Evolutionary conservation across 2,888 invertebrate genomes (phyloP), one percentile per base, ranked within the genome.

Genomic region (Drosophila anceps): DNA sequence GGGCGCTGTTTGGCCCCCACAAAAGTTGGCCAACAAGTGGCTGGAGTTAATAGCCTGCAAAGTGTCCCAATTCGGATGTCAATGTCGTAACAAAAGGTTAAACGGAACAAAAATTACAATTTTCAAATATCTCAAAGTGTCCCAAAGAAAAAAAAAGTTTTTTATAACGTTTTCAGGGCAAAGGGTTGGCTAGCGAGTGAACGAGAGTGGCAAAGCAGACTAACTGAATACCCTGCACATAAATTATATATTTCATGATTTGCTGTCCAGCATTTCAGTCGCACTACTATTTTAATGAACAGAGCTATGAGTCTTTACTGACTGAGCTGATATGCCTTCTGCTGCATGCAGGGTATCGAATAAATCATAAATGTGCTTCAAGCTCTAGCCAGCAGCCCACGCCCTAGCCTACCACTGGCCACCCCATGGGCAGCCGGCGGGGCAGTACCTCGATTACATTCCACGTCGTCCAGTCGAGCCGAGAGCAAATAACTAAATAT

Each of bases 41-140:
- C 50, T 18, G 53, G 37, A 86, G 84, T 86, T 88, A 83, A 88
- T 86, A 77, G 70, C 75, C 78, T 73, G 84, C 69, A 88, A 83
- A 84, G 83, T 85, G 74, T 78, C 69, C 67, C 67, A 61, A 48
- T 72, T 79, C 69, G 72, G 67, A 67, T 81, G 69, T 84, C 81
- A 81, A 73, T 78, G 64, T 67, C 67, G 51, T 50, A 71, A 68
- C 50, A 79, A 80, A 80, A 77, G 67, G 70, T 67, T 50, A 43
- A 69, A 35, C 29, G 43, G 58, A n/a, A 44, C 20, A 62, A 60
- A 66, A 60, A 68, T 50, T 59, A 46, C 55, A 59, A 60, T 57
- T 46, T 57, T 43, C 35, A 48, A 65, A 65, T 62, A 55, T 64
- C 39, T 43, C 43, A 18, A 39, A 35, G 18, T 58, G 39, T 24